Base-by-base conservation (phyloP, 2,113 vertebrate species). In the Vidua chalybeata region DNA sequence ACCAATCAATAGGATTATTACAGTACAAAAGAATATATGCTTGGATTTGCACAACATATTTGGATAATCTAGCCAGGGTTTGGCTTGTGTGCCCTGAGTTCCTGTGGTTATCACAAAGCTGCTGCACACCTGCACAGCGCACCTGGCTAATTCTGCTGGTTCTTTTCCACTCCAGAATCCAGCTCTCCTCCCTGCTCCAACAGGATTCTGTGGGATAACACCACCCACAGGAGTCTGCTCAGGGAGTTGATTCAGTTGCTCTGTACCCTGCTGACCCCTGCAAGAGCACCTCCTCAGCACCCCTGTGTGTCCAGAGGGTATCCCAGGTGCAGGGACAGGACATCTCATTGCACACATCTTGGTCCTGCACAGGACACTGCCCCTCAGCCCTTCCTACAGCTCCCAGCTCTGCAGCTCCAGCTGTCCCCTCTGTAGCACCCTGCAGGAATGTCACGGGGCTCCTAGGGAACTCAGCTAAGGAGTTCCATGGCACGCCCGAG, bases 201-300 rank as follows among this genome's bases (percentile, higher is more conserved):
- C 1, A 7, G 45, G 39, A 27, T 54, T 55, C 52, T 10, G 3
- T 15, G 15, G 35, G 21, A 55, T 43, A 41, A 30, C 62, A 13
- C 10, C 56, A 74, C 66, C 10, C 19, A 1, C 46, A 37, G 30
- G 26, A 78, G 7, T 51, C 52, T n/a, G 52, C 12, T 26, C 56
- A 31, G 1, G 3, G 48, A 28, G 17, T 8, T n/a, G 35, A 11
- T 33, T 61, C 0, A 0, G 15, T 19, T 71, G 52, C 23, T 79
- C 15, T 0, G 0, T 30, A 35, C 14, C 37, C 11, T 30, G 20
- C 41, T 4, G 3, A 30, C 19, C 18, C 46, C 56, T 27, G 19
- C 35, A 67, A 30, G 28, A 7, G 1, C n/a, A 54, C 4, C 39
- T 64, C 35, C 35, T 75, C 39, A 54, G 45, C 56, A 75, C 20